These are phyloP conservation scores for Panagrolaimus sp. DNA, from an alignment of 1,140 invertebrate species.

Conservation along the genomic window DNA sequence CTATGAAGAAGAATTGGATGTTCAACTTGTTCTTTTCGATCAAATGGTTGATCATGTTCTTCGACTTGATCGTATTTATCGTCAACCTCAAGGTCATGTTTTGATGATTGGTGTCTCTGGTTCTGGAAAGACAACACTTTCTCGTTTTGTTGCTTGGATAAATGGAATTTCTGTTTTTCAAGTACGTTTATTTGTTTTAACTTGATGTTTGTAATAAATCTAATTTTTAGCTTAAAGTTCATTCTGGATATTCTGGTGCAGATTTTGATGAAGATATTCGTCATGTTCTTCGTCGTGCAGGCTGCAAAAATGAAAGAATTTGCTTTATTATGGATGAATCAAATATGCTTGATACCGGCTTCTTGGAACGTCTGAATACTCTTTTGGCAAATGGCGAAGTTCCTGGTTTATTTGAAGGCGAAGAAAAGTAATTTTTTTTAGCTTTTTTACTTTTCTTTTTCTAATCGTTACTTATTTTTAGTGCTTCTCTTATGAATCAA, in stretches of 20 bases:
- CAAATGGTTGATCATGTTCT: constrained; percentile 97
- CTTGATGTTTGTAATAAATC: not conserved
- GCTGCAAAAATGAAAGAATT: constrained; percentile 96
- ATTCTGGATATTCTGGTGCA: constrained; percentile 95
- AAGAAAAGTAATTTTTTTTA: not conserved
- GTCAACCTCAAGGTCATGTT: constrained; percentile 90
- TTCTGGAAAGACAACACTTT: constrained; percentile 95
- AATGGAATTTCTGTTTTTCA: constrained; percentile 97
- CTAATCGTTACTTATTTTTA: too few relatives aligned
- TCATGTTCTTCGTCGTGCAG: constrained; percentile 81
- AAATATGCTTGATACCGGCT: constrained; percentile 95
- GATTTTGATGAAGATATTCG: constrained; percentile 98
- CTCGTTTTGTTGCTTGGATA: constrained; percentile 99
- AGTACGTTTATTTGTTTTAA: constrained; percentile 67
- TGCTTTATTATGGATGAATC: constrained; percentile 98
- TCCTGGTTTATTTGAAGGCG: constrained; percentile 71
- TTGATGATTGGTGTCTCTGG: constrained; percentile 93
- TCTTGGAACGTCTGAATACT: constrained; percentile 98
- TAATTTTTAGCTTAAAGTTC: constrained; percentile 68
- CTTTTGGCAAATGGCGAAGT: constrained; percentile 97
- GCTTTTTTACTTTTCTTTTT: too few relatives aligned
- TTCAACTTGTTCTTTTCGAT: constrained; percentile 93
- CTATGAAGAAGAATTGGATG: constrained; percentile 98
- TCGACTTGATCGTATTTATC: constrained; percentile 94
- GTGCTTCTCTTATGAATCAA: constrained; percentile 94